Evolutionary conservation across 2,797 vertebrate genomes (phyloP).

Genomic region (Semaprochilodus insignis): DNA sequence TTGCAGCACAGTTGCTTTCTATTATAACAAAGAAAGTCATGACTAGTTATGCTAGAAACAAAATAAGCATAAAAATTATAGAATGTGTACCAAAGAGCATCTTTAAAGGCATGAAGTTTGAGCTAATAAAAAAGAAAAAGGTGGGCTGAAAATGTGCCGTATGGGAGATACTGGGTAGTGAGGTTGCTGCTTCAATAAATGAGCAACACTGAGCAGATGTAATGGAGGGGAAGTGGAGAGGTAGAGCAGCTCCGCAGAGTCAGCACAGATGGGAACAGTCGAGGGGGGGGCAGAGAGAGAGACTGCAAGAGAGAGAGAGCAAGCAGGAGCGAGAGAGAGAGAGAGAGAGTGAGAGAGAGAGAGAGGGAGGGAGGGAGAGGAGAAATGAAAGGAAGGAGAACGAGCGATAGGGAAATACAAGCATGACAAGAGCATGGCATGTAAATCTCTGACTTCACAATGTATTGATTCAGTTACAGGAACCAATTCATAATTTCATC

Average conservation of each 20-base stretch:
- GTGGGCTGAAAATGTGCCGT: background rate
- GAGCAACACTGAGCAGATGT: constrained; percentile 55
- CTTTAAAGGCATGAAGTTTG: background rate
- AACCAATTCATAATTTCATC: no score
- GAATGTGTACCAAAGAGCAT: background rate
- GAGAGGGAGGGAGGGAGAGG: background rate
- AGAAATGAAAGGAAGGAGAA: background rate
- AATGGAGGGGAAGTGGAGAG: constrained; percentile 49
- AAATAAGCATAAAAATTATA: no score
- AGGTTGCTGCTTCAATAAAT: constrained; percentile 46
- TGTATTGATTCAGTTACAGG: no score
- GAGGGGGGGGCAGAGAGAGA: background rate
- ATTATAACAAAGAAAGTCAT: no score
- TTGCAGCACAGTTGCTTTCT: no score
- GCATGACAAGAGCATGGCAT: background rate
- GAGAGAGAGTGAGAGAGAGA: background rate
- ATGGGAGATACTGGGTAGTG: constrained; percentile 37
- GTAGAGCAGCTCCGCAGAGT: constrained; percentile 53
- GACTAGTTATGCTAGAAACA: background rate
- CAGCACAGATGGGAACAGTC: constrained; percentile 54
- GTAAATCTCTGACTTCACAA: background rate
- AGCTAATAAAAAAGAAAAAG: background rate
- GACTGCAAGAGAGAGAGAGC: background rate
- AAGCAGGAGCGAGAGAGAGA: background rate
- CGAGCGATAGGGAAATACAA: no score